Base-by-base conservation (phyloP, 2,888 invertebrate species). In the Xiphydria camelus region DNA sequence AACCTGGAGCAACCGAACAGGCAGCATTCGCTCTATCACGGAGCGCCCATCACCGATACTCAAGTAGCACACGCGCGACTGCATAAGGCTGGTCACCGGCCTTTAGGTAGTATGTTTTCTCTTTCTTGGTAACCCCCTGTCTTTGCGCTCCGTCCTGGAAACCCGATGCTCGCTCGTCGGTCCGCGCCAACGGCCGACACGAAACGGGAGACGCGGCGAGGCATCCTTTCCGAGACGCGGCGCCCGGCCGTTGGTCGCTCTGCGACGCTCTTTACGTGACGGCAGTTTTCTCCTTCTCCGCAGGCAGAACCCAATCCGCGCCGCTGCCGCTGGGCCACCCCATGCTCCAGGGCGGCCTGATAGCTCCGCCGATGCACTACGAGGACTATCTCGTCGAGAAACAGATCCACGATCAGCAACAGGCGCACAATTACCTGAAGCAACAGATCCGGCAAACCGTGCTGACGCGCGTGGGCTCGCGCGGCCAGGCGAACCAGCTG, bases 221-320 rank as follows among this genome's bases (percentile, higher is more conserved):
- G 4, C 9, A 10, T 10, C 18, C n/a, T 15, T 34, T 34, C 34
- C 34, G 19, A 34, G 18, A 2, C 19, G 19, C n/a, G 34, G 14
- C 14, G 23, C 41, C 42, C 32, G 44, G 42, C 37, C 40, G 44
- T 39, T 43, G 9, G 15, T 29, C 9, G 12, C 9, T 29, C n/a
- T 12, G 6, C 2, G 12, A 29, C 15, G 29, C 12, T 12, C 12
- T 29, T 29, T 29, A 14, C 12, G 29, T 29, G 29, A 29, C 29
- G 15, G 15, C 15, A 29, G 29, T 29, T 9, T 9, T 15, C 9
- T 29, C 29, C 29, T 12, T 31, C 22, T 15, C 17, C 25, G 36
- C 42, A 75, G 93, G 94, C 47, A 86, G 96, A 70, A 96, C 96
- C 46, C 95, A 96, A 78, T 95, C 95, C 33, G 95, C 95, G 2